Base-by-base conservation (phyloP, 2,113 vertebrate genomes). In the Notarius quadriscutis region DNA sequence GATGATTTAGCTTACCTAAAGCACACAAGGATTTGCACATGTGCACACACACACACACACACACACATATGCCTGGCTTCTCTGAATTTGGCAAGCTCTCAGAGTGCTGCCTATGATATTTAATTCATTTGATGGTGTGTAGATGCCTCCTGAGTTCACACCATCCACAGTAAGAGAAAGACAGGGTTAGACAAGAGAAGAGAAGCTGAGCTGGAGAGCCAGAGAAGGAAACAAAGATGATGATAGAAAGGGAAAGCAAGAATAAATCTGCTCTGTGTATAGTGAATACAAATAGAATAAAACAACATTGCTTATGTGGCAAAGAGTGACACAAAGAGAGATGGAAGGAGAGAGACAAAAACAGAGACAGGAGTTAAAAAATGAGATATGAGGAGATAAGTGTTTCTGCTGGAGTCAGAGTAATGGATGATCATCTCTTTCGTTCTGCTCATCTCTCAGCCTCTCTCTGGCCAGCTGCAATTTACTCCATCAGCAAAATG, bases 361-460 rank as follows among this genome's bases (percentile, higher is more conserved):
- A 83, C 87, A 88, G 51, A 71, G 79, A 82, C 69, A 88, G 67
- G 48, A 63, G 78, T 22, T 82, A 17, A 89, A 89, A 63, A 78
- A 84, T 72, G 67, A 79, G 80, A 58, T 57, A 74, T 62, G 85
- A 87, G 83, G 50, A 72, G 87, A 86, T 83, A 53, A 86, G 83
- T 65, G 88, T 89, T 88, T 89, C 89, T 89, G 90, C 88, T 71
- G 85, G 91, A 92, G 92, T 87, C 83, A 84, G 72, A 93, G 88
- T 30, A 90, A 93, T 93, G 93, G 94, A 92, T 92, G 93, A 93
- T 94, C 93, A 93, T 93, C 77, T 93, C 88, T 91, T 89, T 91
- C 60, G 78, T 85, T 92, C 91, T 93, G 91, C 91, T 94, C 94
- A 93, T 93, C 92, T 90, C 91, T 94, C 92, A 92, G 53, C 60